phyloP scores from a whole-genome alignment of 2,888 invertebrate genomes.

The Candidula unifasciata region DNA sequence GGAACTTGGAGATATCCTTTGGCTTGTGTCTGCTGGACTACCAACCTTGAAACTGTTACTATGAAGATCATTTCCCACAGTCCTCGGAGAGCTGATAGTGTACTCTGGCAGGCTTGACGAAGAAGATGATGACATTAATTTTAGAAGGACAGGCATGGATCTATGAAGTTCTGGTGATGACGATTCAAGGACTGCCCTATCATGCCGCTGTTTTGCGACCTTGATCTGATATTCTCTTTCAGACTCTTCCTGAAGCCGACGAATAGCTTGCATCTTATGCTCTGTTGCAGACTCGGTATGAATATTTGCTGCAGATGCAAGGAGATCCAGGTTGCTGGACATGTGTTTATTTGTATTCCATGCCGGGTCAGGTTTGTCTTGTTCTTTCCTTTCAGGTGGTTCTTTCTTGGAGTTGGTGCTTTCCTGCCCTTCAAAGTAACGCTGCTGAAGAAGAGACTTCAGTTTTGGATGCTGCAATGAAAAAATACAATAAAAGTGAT shows the following conservation, averaged over 20 bases:
- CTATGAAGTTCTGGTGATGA: neutral
- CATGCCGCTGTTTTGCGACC: neutral
- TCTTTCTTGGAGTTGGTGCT: neutral
- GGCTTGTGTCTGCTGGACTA: neutral
- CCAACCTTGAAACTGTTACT: neutral
- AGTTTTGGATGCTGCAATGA: constrained; percentile 41
- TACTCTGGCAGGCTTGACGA: neutral
- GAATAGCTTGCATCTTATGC: neutral
- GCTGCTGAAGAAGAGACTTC: constrained; percentile 40
- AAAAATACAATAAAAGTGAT: neutral
- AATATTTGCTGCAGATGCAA: constrained; percentile 37
- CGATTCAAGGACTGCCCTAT: neutral
- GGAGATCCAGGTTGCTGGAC: constrained; percentile 36
- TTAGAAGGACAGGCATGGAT: neutral
- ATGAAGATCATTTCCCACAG: neutral
- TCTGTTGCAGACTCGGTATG: constrained; percentile 31
- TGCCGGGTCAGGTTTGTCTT: neutral
- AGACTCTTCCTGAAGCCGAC: constrained; percentile 19
- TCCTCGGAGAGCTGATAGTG: neutral
- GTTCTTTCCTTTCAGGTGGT: neutral
- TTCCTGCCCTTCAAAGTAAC: constrained; percentile 41
- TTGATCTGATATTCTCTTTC: neutral
- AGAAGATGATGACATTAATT: constrained; percentile 7
- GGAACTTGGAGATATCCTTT: neutral
- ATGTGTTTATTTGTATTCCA: neutral